These are phyloP conservation scores for Lepidocyrtoides sp. DNA, from an alignment of 2,888 invertebrate species.

Conservation along the genomic window DNA sequence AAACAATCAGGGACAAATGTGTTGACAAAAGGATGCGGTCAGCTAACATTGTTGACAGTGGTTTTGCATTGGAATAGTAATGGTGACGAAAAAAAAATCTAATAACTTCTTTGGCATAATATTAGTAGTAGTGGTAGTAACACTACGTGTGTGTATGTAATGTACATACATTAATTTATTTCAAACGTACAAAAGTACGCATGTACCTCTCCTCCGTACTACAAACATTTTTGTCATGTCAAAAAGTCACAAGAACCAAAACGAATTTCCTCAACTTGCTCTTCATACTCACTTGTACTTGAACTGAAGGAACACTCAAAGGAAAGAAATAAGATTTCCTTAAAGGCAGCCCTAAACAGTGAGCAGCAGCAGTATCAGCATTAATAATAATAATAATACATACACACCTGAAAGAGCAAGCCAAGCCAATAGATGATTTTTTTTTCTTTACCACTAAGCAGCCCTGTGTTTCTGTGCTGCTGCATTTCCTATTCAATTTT, in stretches of 20 bases:
- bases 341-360: background rate
- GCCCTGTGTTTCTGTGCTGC: no score
- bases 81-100: background rate
- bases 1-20: constrained; percentile 82
- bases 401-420: no score
- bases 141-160: no score
- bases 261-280: constrained; percentile 60
- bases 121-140: no score
- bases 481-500: background rate
- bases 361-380: background rate
- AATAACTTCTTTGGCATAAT: no score
- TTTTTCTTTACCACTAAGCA: no score
- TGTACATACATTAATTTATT: no score
- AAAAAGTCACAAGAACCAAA: constrained; percentile 42
- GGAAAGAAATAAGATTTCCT: constrained; percentile 14
- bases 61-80: no score
- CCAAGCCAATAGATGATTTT: no score
- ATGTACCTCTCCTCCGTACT: background rate
- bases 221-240: constrained; percentile 57
- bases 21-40: constrained; percentile 82
- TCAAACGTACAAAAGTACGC: background rate
- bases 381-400: background rate
- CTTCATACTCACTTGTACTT: constrained; percentile 63
- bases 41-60: constrained; percentile 67
- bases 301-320: constrained; percentile 66